Percentiles rank a stretch among this genome's conserved stretches.
phyloP scores from a whole-genome alignment of 1,140 invertebrate species.

The Apis dorsata region DNA sequence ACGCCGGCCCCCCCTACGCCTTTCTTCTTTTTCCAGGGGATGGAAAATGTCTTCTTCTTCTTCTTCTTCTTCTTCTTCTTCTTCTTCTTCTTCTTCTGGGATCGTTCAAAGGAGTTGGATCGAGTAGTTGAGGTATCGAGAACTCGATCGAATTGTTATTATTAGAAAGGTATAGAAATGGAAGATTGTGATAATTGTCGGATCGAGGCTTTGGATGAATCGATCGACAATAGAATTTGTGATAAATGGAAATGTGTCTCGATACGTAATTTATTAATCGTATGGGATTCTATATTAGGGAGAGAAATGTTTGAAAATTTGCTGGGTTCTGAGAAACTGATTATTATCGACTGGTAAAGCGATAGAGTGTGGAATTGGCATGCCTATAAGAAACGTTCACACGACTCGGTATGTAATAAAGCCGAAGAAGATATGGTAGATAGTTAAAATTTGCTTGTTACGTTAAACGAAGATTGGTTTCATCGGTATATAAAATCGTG shows the following conservation, averaged over 20 bases:
- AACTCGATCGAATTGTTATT: too few relatives aligned
- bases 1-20: slow-evolving; percentile 9
- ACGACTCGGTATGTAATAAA: not conserved
- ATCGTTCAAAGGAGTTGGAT: too few relatives aligned
- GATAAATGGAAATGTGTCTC: too few relatives aligned
- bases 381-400: not conserved
- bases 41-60: not conserved
- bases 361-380: not conserved
- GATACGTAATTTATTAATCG: not conserved
- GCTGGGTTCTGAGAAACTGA: not conserved
- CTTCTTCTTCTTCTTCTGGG: not conserved
- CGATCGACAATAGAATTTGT: too few relatives aligned
- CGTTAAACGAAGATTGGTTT: slow-evolving; percentile 11
- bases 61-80: not conserved
- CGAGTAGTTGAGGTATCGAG: too few relatives aligned
- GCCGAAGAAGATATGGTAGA: not conserved
- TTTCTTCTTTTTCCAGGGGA: not conserved
- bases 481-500: slow-evolving; percentile 6
- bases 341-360: not conserved
- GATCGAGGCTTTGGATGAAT: too few relatives aligned
- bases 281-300: not conserved
- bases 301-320: too few relatives aligned
- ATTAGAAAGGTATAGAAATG: too few relatives aligned
- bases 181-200: too few relatives aligned
- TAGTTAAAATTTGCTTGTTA: slow-evolving; percentile 21